Evolutionary conservation across 2,888 invertebrate genomes (phyloP), one percentile per base, ranked within the genome.

Genomic region (Xestia ashworthii): DNA sequence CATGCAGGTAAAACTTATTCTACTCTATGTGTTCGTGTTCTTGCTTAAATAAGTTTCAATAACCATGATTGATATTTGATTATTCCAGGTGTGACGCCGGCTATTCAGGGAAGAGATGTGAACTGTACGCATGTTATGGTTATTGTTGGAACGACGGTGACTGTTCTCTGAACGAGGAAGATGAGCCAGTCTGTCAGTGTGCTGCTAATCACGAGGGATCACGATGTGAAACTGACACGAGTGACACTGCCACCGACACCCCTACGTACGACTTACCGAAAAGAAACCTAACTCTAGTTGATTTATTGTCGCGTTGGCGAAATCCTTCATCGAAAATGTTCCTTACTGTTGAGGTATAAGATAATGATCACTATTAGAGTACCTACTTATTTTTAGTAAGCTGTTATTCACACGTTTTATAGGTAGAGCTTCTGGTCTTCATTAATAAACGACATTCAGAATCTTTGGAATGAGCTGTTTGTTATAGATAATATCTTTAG

Each of bases 321-420:
- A 53, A 53, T 1, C n/a, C 55, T 3, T 46, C 46, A 14, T 46
- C 46, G 55, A n/a, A n/a, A n/a, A 55, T n/a, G 55, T 55, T 12
- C n/a, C n/a, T 55, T 55, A 55, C 55, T 12, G 55, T 55, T 55
- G 55, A 55, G n/a, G n/a, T 55, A 55, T 55, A 55, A 55, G 46
- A 46, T 46, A 46, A 46, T 46, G 46, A 5, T 46, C 46, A 46
- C 46, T 46, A 46, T 32, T 50, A 32, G 32, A 32, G 32, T 32
- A 32, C 32, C 32, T 32, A 32, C 32, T 32, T 32, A 32, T 32
- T 32, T 32, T 32, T 32, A 32, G 32, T 32, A 32, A 32, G 32
- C 32, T 32, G 32, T 32, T 32, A 32, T 32, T 32, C 32, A 32
- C 32, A 32, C 32, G 32, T 32, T 32, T 32, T 32, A 32, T 32